Percentiles rank a stretch among this genome's conserved stretches.
Evolutionary conservation across 2,113 vertebrate genomes (phyloP).

Genomic region (Osmerus mordax): DNA sequence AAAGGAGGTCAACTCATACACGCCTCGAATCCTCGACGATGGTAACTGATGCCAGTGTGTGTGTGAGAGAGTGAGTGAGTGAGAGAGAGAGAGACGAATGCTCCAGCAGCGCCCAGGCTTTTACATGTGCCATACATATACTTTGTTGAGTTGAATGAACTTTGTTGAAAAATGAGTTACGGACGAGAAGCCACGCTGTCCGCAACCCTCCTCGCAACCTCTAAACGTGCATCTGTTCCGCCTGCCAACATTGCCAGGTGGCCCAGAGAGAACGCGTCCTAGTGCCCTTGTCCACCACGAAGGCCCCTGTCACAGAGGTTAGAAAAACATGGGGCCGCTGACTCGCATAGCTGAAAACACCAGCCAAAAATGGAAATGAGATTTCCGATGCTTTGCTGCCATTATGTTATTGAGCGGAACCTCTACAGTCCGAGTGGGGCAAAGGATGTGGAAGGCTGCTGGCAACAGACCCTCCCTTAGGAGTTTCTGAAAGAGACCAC

Average conservation of each 20-base stretch:
- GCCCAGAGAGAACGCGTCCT: slow-evolving; percentile 46
- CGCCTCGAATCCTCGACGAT: background rate
- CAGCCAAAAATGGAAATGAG: background rate
- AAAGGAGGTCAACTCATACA: background rate
- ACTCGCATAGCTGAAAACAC: slow-evolving; percentile 22
- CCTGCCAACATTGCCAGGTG: slow-evolving; percentile 55
- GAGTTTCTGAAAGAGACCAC: background rate
- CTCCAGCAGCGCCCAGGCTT: too few relatives aligned
- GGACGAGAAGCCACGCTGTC: background rate
- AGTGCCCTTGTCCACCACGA: slow-evolving; percentile 34
- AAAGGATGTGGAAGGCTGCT: slow-evolving; percentile 6
- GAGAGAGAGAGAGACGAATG: too few relatives aligned
- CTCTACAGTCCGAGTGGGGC: slow-evolving; percentile 6
- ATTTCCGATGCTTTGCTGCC: background rate
- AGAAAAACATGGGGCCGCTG: slow-evolving; percentile 28
- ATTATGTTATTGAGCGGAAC: background rate
- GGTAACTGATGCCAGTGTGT: too few relatives aligned
- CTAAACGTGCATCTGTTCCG: background rate
- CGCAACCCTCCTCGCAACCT: background rate
- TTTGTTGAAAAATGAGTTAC: background rate
- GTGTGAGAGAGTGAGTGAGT: too few relatives aligned
- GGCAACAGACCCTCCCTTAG: background rate
- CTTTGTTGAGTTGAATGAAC: background rate
- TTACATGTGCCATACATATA: too few relatives aligned
- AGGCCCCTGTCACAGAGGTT: slow-evolving; percentile 32